Evolutionary conservation across 2,113 vertebrate species (phyloP).

Genomic region (Trichechus manatus): DNA sequence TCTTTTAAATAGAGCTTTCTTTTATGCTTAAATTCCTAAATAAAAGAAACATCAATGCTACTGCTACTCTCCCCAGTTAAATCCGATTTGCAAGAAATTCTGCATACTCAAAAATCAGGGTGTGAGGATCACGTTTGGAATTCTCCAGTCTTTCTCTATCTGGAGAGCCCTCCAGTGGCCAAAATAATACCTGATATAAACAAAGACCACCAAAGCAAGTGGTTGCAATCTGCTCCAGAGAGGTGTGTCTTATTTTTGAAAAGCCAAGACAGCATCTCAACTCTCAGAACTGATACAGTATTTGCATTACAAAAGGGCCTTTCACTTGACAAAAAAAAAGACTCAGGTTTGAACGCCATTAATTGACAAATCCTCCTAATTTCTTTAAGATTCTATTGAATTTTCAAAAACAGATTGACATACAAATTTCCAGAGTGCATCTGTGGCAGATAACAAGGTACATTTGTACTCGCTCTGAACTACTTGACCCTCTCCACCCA

Average conservation of each 20-base stretch:
- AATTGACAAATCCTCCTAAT: constrained; percentile 56
- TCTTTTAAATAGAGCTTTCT: constrained; percentile 79
- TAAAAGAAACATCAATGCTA: constrained; percentile 78
- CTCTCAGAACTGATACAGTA: background rate
- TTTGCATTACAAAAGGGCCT: constrained; percentile 78
- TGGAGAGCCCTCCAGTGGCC: constrained; percentile 84
- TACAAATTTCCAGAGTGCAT: constrained; percentile 32
- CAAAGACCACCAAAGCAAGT: constrained; percentile 71
- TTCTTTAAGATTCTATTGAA: constrained; percentile 67
- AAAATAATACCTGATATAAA: constrained; percentile 68
- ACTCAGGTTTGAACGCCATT: constrained; percentile 70
- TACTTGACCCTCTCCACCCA: background rate
- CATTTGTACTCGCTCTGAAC: background rate
- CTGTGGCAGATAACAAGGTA: background rate
- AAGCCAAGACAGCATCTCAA: constrained; percentile 58
- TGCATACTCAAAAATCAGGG: constrained; percentile 72
- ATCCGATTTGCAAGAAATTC: constrained; percentile 79
- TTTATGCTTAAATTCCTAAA: constrained; percentile 81
- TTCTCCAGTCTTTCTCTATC: constrained; percentile 65
- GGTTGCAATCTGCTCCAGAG: background rate
- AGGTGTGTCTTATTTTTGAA: constrained; percentile 71
- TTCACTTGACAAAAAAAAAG: constrained; percentile 58
- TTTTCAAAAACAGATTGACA: background rate
- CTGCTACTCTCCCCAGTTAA: constrained; percentile 72
- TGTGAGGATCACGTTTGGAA: constrained; percentile 56